Conservation (phyloP, 2,888 invertebrate genomes). For the Euphydryas editha region DNA sequence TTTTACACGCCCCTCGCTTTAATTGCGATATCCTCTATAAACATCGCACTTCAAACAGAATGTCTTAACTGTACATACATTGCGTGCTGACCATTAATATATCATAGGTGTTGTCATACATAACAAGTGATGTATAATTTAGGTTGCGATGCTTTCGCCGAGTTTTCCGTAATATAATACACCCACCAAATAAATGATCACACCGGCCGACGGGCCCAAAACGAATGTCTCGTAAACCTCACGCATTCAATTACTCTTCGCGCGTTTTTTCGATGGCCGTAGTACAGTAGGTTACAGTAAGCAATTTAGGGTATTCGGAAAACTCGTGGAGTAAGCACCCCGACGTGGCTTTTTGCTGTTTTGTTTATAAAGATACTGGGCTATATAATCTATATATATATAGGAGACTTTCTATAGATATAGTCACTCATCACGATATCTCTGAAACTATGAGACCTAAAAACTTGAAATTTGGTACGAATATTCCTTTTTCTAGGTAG, state of each 20-base stretch:
- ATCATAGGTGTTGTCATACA: not conserved
- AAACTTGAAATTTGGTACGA: too few species aligned
- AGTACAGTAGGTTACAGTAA: constrained; percentile 46
- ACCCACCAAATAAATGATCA: constrained; percentile 49
- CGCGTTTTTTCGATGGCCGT: constrained; percentile 47
- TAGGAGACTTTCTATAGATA: too few species aligned
- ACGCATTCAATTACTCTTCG: constrained; percentile 57
- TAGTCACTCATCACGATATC: too few species aligned
- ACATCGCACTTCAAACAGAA: not conserved
- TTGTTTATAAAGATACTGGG: constrained; percentile 2
- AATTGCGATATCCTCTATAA: constrained; percentile 44
- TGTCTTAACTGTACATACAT: constrained; percentile 16
- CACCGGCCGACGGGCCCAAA: constrained; percentile 47
- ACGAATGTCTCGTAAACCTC: constrained; percentile 55
- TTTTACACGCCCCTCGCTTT: constrained; percentile 53
- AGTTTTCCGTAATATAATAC: constrained; percentile 32
- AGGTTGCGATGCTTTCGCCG: not conserved
- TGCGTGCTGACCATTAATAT: not conserved
- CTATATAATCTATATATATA: constrained; percentile 6
- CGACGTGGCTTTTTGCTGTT: constrained; percentile 27
- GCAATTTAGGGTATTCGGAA: constrained; percentile 44
- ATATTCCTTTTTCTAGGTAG: too few species aligned
- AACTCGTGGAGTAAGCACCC: constrained; percentile 36
- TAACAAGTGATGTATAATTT: constrained; percentile 18
- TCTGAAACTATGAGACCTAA: too few species aligned